Percentiles rank a stretch among this genome's conserved stretches.
Conservation (phyloP, 2,113 vertebrate genomes). For the Antigone vipio region DNA sequence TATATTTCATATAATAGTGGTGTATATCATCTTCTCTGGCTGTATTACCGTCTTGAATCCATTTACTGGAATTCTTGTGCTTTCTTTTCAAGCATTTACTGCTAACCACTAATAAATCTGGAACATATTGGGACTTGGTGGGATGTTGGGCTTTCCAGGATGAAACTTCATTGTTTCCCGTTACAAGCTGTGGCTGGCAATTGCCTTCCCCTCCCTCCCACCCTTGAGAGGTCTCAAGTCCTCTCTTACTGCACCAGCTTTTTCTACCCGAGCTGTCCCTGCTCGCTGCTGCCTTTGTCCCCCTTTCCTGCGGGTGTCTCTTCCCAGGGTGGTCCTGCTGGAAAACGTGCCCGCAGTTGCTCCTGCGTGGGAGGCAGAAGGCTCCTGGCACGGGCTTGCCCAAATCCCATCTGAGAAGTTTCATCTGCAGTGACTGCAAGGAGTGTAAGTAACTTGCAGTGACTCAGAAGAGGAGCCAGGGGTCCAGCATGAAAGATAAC, state of each 20-base stretch:
- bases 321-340: not conserved
- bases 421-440: not conserved
- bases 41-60: not conserved
- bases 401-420: not conserved
- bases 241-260: not conserved
- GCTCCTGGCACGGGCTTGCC: not conserved
- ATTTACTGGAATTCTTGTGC: slow-evolving; percentile 25
- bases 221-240: not conserved
- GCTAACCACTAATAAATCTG: slow-evolving; percentile 14
- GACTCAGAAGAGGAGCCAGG: not conserved
- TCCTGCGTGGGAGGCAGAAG: not conserved
- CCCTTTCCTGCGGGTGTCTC: rapidly evolving
- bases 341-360: not conserved
- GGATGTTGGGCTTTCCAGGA: not conserved
- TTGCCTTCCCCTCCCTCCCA: not conserved
- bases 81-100: not conserved
- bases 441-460: not conserved
- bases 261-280: not conserved
- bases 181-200: not conserved
- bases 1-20: not conserved
- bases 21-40: not conserved
- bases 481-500: not conserved
- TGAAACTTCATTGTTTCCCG: slow-evolving; percentile 4
- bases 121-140: not conserved
- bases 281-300: not conserved